Conservation (phyloP, 2,888 invertebrate species). For the Drosophila planitibia region DNA sequence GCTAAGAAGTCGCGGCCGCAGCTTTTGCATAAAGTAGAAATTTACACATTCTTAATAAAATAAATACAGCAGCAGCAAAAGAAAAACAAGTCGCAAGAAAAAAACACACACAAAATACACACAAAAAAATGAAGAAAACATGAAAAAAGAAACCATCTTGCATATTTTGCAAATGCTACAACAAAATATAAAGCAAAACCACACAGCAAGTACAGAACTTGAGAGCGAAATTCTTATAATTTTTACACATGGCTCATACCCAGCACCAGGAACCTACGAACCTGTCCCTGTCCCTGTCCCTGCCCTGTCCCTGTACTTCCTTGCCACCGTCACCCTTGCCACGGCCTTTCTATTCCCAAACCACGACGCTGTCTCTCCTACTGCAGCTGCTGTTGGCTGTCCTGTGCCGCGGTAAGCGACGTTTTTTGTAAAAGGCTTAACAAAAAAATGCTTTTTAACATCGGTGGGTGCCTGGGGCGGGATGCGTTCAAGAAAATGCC, state of each 20-base stretch:
- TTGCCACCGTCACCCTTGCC: not conserved
- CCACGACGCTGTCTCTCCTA: too few relatives aligned
- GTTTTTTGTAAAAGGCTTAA: constrained; percentile 74
- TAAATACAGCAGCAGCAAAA: constrained; percentile 69
- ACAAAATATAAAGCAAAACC: constrained; percentile 33
- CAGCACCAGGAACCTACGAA: not conserved
- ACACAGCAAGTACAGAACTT: constrained; percentile 65
- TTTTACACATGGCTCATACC: constrained; percentile 67
- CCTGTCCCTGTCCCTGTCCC: not conserved
- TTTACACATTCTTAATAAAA: constrained; percentile 80
- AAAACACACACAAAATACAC: constrained; percentile 1
- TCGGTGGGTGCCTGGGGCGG: constrained; percentile 28
- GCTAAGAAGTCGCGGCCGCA: constrained; percentile 77
- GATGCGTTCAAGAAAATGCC: constrained; percentile 68
- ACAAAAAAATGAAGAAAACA: constrained; percentile 2
- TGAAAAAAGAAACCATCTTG: constrained; percentile 32
- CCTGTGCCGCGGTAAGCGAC: constrained; percentile 51
- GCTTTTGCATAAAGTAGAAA: constrained; percentile 77
- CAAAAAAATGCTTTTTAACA: constrained; percentile 79
- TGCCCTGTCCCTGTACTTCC: not conserved
- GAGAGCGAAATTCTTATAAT: constrained; percentile 78
- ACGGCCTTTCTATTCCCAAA: not conserved
- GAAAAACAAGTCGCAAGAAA: constrained; percentile 31
- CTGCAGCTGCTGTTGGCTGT: constrained; percentile 14
- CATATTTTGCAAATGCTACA: constrained; percentile 61